Evolutionary conservation across 2,888 invertebrate genomes (phyloP).

Genomic region (Clivina fossor): DNA sequence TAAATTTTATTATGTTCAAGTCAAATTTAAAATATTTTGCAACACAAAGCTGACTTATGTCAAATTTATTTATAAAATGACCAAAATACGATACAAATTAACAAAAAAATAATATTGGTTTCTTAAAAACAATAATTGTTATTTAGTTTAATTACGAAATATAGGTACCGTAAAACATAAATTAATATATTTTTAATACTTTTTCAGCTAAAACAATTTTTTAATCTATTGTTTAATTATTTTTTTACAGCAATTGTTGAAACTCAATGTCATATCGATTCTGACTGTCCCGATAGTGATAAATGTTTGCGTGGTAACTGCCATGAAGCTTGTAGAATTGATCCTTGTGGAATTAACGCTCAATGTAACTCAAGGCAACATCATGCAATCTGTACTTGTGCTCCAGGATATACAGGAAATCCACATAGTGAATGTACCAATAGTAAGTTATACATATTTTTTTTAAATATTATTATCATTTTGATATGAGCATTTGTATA

Average conservation of each 20-base stretch:
- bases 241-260: constrained; percentile 52
- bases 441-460: constrained; percentile 41
- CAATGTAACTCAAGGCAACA: constrained; percentile 76
- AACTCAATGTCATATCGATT: constrained; percentile 68
- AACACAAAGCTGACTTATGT: no score
- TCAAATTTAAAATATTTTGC: no score
- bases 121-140: no score
- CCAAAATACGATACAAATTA: no score
- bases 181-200: no score
- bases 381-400: constrained; percentile 76
- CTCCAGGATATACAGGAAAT: constrained; percentile 76
- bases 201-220: no score
- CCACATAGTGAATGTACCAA: constrained; percentile 74
- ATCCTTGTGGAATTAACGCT: constrained; percentile 81
- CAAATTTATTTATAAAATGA: no score
- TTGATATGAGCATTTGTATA: background rate
- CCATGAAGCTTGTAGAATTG: constrained; percentile 75
- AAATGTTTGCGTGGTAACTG: constrained; percentile 77
- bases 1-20: no score
- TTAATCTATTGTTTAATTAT: background rate
- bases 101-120: no score
- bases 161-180: no score
- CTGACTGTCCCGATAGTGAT: constrained; percentile 74
- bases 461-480: constrained; percentile 9
- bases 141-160: no score